Base-by-base conservation (phyloP, 2,113 vertebrate genomes). In the Saimiri boliviensis region DNA sequence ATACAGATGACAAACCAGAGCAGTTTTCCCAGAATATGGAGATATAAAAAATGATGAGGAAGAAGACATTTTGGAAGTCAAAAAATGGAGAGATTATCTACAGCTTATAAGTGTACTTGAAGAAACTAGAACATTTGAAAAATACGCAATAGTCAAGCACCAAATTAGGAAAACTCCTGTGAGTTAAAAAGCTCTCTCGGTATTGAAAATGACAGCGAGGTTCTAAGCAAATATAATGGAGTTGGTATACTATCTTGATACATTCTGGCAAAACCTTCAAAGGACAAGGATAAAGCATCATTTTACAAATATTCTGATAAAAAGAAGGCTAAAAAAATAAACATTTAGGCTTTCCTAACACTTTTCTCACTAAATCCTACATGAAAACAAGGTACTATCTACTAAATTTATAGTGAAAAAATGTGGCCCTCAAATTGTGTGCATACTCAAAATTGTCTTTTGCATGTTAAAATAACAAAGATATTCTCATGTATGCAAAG, bases 91-190 rank as follows among this genome's bases (percentile, higher is more conserved):
- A 83, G 30, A 71, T 88, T 68, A 49, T 80, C 32, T 89, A 92
- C 4, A 54, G 45, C 47, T 88, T 92, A 4, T 70, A n/a, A 8
- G 30, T 27, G 47, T 73, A 30, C 10, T 58, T 47, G 30, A 96
- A 81, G 80, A 93, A 96, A 49, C 5, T 21, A 93, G 66, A 84
- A 71, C 42, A 93, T 87, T 45, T 71, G 60, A 96, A 97, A 96
- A 95, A 47, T 40, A 37, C 37, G 1, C 30, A 79, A 30, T 90
- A 56, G 40, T 76, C 66, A 86, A 93, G 37, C 19, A n/a, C 7
- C 83, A 94, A 95, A 42, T 68, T 37, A 93, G 89, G 45, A 68
- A 68, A 86, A 63, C 16, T 45, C 58, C 19, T 30, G 12, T 30
- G 66, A 82, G 30, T 94, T 52, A 87, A 60, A 70, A 71, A 83